phyloP scores from a whole-genome alignment of 2,797 vertebrate genomes.

The Epinephelus coioides region DNA sequence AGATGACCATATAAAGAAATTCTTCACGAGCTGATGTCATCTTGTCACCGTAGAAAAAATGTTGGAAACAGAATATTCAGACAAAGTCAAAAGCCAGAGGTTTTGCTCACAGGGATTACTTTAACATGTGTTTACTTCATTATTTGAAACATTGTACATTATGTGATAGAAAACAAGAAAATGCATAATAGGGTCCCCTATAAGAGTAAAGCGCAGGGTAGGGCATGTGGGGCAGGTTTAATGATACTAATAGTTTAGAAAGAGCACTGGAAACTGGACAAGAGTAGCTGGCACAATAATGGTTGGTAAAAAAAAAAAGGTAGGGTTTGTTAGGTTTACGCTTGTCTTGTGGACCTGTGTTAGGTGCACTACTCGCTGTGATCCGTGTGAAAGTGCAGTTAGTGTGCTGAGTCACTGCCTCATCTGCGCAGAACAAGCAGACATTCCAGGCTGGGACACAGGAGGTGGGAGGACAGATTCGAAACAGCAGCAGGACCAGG shows the following conservation, averaged over 20 bases:
- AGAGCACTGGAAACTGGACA: not conserved
- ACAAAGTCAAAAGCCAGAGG: too few species aligned
- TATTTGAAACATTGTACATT: too few species aligned
- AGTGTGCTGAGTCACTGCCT: conserved; percentile 70
- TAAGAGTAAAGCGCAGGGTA: too few species aligned
- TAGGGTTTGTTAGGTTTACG: not conserved
- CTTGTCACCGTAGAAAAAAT: too few species aligned
- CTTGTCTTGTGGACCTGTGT: conserved; percentile 18
- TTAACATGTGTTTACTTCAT: too few species aligned
- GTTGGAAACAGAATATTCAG: too few species aligned
- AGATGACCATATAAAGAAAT: too few species aligned
- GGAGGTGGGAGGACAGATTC: conserved; percentile 80
- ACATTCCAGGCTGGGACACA: conserved; percentile 75
- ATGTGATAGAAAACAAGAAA: too few species aligned
- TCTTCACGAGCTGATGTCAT: too few species aligned
- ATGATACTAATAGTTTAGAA: not conserved
- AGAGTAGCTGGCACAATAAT: not conserved
- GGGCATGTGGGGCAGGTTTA: too few species aligned
- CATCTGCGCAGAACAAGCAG: conserved; percentile 63
- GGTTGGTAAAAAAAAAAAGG: conserved; percentile 8
- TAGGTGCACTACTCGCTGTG: conserved; percentile 11
- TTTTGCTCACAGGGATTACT: too few species aligned
- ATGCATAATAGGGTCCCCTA: too few species aligned
- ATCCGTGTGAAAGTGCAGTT: conserved; percentile 56
- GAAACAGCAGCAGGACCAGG: conserved; percentile 73